Evolutionary conservation across 2,797 vertebrate genomes (phyloP), one percentile per base, ranked within the genome.

Genomic region (Petrocephalus sullivani): DNA sequence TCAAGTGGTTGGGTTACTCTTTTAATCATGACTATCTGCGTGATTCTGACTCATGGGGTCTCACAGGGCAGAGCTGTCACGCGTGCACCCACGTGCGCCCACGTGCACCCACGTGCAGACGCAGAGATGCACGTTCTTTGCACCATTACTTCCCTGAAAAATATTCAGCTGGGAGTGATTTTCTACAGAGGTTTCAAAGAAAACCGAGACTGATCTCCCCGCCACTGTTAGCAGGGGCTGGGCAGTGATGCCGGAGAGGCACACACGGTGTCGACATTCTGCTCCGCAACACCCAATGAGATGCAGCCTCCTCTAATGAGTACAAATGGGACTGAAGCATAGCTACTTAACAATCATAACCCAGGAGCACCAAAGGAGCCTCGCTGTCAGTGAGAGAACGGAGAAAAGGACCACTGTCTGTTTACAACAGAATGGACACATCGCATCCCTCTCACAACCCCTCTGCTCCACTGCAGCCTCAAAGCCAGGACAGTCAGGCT

Each of bases 281-380:
- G 37, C 53, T 56, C 57, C n/a, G n/a, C 16, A 10, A 21, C 5
- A 33, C 37, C 88, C 83, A 86, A 88, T 81, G 61, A 9, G 21
- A 1, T 49, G 14, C 87, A 83, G 64, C 82, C 78, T 57, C 23
- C 56, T 85, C 87, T 91, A 91, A 93, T 91, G 89, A 91, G 89
- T 89, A 89, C 91, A 91, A 91, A 91, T 87, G 86, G 57, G 85
- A 89, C 88, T 83, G 21, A 19, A 87, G 85, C 84, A 53, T 21
- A 86, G 51, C 82, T 21, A 83, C 46, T 41, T 64, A 87, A 28
- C 28, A 19, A 21, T 49, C 58, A 12, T 64, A 86, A 86, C 33
- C 28, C 14, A 53, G 28, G n/a, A 88, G 88, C 56, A 87, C 49
- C 14, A 89, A 67, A 14, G 46, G 51, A 56, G 8, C 16, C 2